These are phyloP conservation scores for Amblyjoppa fuscipennis DNA, from an alignment of 2,888 invertebrate genomes.

Conservation along the genomic window DNA sequence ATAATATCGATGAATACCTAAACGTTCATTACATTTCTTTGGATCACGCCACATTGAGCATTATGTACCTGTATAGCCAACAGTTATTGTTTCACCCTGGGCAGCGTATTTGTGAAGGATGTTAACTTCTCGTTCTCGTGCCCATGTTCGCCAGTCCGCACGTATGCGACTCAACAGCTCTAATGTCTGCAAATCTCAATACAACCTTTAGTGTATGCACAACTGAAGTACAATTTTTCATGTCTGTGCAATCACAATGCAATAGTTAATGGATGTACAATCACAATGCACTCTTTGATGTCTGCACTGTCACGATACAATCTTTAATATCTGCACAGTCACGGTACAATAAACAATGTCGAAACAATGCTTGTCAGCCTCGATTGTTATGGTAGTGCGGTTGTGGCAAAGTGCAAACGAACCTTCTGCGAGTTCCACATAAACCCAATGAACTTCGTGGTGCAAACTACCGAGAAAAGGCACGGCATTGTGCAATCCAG, in stretches of 20 bases:
- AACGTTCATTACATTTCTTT: not conserved
- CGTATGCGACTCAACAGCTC: slow-evolving; percentile 25
- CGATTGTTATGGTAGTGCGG: no score
- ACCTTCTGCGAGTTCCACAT: slow-evolving; percentile 37
- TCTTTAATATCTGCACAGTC: no score
- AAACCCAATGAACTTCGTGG: slow-evolving; percentile 24
- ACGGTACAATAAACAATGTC: no score
- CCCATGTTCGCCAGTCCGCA: slow-evolving; percentile 49
- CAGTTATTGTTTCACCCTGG: slow-evolving; percentile 32
- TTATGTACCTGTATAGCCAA: slow-evolving; percentile 47
- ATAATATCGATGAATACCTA: no score
- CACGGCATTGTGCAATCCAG: slow-evolving; percentile 20
- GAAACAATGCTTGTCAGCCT: no score
- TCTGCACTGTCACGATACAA: not conserved
- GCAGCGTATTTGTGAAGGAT: slow-evolving; percentile 50
- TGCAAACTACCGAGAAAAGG: not conserved
- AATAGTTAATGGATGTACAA: no score
- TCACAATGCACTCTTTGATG: not conserved
- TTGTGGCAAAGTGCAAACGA: not conserved
- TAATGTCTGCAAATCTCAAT: slow-evolving; percentile 12
- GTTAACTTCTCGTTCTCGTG: slow-evolving; percentile 34
- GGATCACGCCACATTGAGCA: not conserved
- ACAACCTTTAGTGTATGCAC: not conserved
- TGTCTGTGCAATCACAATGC: not conserved
- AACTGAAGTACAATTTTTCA: not conserved